These are phyloP conservation scores for Copidosoma floridanum DNA, from an alignment of 1,140 invertebrate genomes.

Conservation along the genomic window DNA sequence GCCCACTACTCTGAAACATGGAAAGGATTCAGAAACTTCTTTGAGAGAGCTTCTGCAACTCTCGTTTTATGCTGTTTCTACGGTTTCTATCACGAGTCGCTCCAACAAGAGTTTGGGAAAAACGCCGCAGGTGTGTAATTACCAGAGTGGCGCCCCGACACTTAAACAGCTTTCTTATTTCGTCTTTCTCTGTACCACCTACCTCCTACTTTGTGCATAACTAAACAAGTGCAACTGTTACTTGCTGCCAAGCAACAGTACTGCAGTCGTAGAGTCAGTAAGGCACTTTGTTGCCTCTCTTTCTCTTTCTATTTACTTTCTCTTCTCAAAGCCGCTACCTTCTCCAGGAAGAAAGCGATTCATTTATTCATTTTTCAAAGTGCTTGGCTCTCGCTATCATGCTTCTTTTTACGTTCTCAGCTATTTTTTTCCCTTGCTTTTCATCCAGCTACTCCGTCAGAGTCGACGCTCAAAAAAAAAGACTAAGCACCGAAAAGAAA, in stretches of 20 bases:
- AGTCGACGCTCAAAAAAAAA: background rate
- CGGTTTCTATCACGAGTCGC: too few relatives aligned
- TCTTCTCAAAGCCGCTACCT: background rate
- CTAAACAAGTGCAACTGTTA: background rate
- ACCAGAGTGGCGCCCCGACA: background rate
- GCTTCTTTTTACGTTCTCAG: too few relatives aligned
- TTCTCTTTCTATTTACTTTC: conserved; percentile 1
- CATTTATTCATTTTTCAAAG: conserved; percentile 8
- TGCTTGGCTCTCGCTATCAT: too few relatives aligned
- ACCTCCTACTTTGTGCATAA: background rate
- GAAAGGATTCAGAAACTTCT: too few relatives aligned
- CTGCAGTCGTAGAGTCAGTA: too few relatives aligned
- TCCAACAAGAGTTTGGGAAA: too few relatives aligned
- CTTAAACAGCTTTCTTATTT: background rate
- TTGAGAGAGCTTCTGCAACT: too few relatives aligned
- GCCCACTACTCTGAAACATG: too few relatives aligned
- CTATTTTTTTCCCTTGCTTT: background rate
- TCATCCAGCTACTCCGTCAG: background rate
- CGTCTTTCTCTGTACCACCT: background rate
- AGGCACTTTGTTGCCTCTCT: background rate
- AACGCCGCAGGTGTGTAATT: conserved; percentile 8
- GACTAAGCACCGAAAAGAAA: too few relatives aligned
- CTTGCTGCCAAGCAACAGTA: too few relatives aligned
- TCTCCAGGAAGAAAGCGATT: background rate
- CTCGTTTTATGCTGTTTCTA: too few relatives aligned